These are phyloP conservation scores for Noctua pronuba DNA, from an alignment of 2,888 invertebrate species.

Conservation along the genomic window DNA sequence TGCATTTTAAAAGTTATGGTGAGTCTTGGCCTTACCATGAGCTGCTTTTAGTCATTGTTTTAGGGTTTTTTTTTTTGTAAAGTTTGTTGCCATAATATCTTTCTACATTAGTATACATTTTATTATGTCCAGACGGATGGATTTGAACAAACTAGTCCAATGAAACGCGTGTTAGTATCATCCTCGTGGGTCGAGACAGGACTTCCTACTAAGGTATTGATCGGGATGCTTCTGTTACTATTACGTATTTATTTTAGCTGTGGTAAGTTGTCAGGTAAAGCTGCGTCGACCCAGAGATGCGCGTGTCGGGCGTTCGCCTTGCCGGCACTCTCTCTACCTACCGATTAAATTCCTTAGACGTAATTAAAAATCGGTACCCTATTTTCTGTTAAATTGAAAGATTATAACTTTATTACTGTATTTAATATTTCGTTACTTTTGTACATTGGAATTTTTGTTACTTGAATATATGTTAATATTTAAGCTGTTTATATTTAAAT, in stretches of 20 bases:
- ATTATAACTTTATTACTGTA: conserved; percentile 85
- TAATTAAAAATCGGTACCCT: conserved; percentile 80
- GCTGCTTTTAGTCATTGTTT: conserved; percentile 91
- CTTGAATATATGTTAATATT: conserved; percentile 88
- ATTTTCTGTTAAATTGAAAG: conserved; percentile 86
- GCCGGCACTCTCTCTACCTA: conserved; percentile 66
- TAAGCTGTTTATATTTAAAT: conserved; percentile 89
- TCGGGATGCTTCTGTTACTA: conserved; percentile 77
- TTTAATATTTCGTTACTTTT: conserved; percentile 89
- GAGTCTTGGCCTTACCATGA: conserved; percentile 85
- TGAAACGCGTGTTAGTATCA: conserved; percentile 80
- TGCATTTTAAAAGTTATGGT: conserved; percentile 89
- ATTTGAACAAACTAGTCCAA: conserved; percentile 90
- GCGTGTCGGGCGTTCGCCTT: conserved; percentile 58
- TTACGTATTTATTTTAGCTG: conserved; percentile 84
- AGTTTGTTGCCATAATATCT: conserved; percentile 91
- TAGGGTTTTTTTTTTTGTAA: conserved; percentile 89
- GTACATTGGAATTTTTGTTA: conserved; percentile 90
- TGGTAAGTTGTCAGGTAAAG: conserved; percentile 70
- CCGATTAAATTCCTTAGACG: conserved; percentile 70
- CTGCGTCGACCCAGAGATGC: conserved; percentile 67
- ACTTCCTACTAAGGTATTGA: conserved; percentile 74
- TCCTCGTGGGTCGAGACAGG: conserved; percentile 77
- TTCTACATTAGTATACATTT: conserved; percentile 90
- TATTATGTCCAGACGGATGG: conserved; percentile 87